Conservation (phyloP, 2,113 vertebrate genomes). For the Piaya cayana region DNA sequence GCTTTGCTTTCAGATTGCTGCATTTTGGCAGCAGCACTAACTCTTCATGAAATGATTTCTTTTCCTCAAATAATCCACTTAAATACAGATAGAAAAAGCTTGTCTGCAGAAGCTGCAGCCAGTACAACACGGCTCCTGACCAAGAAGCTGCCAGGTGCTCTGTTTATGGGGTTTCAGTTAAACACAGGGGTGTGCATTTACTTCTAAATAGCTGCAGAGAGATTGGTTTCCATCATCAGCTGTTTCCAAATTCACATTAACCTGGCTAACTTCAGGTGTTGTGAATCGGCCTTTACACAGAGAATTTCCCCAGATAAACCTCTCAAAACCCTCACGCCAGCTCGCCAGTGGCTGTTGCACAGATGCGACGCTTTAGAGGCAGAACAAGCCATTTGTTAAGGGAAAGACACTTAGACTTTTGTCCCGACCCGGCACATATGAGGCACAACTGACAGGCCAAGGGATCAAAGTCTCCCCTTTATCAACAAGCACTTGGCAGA, state of each 20-base stretch:
- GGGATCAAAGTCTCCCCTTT: constrained; percentile 65
- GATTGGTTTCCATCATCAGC: neutral
- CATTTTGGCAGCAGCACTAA: neutral
- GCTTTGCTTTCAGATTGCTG: neutral
- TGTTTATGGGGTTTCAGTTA: neutral
- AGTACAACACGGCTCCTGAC: neutral
- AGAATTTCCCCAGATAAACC: neutral
- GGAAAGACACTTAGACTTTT: constrained; percentile 18
- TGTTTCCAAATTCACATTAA: neutral
- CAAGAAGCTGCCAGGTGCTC: neutral
- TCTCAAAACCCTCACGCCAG: neutral
- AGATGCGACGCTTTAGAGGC: neutral
- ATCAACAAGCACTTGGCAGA: constrained; percentile 26
- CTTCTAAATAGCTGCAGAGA: neutral
- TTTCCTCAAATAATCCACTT: constrained; percentile 6
- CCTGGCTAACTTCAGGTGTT: accelerated
- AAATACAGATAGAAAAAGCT: neutral
- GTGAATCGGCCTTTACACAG: neutral
- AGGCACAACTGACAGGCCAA: constrained; percentile 24
- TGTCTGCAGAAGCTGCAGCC: neutral
- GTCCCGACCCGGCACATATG: neutral
- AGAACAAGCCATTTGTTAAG: neutral
- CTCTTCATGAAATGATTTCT: neutral
- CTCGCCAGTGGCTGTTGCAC: neutral
- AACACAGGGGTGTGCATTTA: neutral